Conservation (phyloP, 2,888 invertebrate species). For the Zootermopsis nevadensis region DNA sequence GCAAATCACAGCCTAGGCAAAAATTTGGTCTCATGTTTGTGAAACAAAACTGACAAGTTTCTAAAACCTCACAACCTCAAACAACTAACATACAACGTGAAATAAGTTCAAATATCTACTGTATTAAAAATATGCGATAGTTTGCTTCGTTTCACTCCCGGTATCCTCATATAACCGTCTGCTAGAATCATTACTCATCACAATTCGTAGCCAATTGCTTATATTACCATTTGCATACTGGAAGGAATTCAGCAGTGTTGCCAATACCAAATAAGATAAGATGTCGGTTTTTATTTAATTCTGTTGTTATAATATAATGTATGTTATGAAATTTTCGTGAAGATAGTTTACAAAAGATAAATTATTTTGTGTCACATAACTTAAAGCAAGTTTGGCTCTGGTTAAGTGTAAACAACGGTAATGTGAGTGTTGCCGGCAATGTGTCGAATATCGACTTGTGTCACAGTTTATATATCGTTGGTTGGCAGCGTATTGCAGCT, state of each 20-base stretch:
- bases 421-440: too few species aligned
- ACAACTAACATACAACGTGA: background rate
- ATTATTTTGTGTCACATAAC: too few species aligned
- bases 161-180: background rate
- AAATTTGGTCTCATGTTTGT: too few species aligned
- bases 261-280: background rate
- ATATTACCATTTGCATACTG: conserved; percentile 5
- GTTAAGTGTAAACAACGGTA: too few species aligned
- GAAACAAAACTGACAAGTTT: background rate
- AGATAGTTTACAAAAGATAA: too few species aligned
- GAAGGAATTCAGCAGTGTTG: background rate
- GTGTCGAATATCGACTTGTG: too few species aligned
- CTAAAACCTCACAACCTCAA: background rate
- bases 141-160: background rate
- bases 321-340: too few species aligned
- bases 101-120: conserved; percentile 1
- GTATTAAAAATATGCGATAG: background rate
- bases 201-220: conserved; percentile 14
- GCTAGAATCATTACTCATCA: background rate
- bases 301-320: too few species aligned
- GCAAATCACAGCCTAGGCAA: background rate
- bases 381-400: too few species aligned
- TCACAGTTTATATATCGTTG: too few species aligned
- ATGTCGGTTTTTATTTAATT: too few species aligned
- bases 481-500: too few species aligned